These are phyloP conservation scores for Erebia palarica DNA, from an alignment of 2,888 invertebrate genomes.

Conservation along the genomic window DNA sequence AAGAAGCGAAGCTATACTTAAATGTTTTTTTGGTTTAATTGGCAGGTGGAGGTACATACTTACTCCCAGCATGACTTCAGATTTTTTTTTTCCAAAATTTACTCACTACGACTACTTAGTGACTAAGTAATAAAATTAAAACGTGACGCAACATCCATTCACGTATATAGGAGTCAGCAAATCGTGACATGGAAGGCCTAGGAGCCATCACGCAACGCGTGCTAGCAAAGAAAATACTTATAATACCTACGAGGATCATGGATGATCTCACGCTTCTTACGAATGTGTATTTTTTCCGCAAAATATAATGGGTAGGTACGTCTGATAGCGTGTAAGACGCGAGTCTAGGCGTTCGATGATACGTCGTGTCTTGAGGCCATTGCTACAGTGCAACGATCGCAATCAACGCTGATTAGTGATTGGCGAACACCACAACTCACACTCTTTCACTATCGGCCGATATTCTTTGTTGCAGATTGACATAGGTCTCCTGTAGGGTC, in stretches of 20 bases:
- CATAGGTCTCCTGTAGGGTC: no score
- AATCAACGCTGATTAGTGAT: no score
- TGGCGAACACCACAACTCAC: no score
- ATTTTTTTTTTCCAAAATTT: constrained; percentile 5
- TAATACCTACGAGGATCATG: constrained; percentile 20
- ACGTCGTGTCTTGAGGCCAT: no score
- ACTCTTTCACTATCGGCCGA: no score
- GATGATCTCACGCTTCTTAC: constrained; percentile 43
- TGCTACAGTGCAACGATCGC: no score
- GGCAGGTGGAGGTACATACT: not conserved
- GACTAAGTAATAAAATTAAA: not conserved
- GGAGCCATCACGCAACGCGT: constrained; percentile 41
- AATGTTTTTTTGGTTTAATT: not conserved
- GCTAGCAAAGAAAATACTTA: constrained; percentile 32
- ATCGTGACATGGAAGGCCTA: constrained; percentile 46
- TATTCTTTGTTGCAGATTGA: no score
- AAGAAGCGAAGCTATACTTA: not conserved
- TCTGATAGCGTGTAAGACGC: constrained; percentile 2
- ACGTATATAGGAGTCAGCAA: constrained; percentile 19
- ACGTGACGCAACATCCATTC: not conserved
- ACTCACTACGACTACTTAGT: no score
- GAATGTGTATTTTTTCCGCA: constrained; percentile 33
- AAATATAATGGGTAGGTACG: constrained; percentile 19
- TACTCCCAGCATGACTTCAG: not conserved
- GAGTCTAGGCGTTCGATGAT: not conserved